A percentile compares a stretch with the other conserved stretches of the same genome.
These are phyloP conservation scores for Tryphoninae sp. DNA, from an alignment of 2,888 invertebrate genomes.

Conservation along the genomic window DNA sequence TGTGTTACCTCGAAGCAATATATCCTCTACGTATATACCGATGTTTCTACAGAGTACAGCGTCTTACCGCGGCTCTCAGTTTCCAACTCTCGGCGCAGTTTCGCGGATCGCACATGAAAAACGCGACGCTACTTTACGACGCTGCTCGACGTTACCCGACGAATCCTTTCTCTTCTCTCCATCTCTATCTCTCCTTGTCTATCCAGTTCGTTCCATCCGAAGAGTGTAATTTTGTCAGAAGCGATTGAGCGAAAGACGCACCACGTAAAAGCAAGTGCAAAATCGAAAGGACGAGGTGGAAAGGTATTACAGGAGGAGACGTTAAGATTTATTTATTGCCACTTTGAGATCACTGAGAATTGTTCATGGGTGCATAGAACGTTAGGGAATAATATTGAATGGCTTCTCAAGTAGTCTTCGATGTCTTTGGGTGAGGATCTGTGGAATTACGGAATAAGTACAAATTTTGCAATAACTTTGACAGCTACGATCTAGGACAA, in stretches of 20 bases:
- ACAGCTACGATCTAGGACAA: too few relatives aligned
- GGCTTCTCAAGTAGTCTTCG: too few relatives aligned
- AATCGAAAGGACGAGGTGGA: constrained; percentile 24
- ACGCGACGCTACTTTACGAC: constrained; percentile 51
- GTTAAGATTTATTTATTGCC: constrained; percentile 36
- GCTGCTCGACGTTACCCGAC: constrained; percentile 38
- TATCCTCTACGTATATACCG: background rate
- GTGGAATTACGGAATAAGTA: too few relatives aligned
- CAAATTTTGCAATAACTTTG: too few relatives aligned
- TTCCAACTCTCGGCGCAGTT: constrained; percentile 40
- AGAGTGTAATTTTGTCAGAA: constrained; percentile 55
- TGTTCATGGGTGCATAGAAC: constrained; percentile 25
- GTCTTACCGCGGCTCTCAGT: constrained; percentile 32
- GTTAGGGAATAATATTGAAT: background rate
- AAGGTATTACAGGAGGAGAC: constrained; percentile 6
- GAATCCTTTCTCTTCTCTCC: too few relatives aligned
- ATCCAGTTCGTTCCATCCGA: background rate
- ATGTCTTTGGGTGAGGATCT: too few relatives aligned
- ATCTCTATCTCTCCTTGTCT: too few relatives aligned
- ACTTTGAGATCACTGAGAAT: constrained; percentile 29
- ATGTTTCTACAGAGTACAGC: constrained; percentile 48
- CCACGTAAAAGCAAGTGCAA: constrained; percentile 41
- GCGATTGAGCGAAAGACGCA: background rate
- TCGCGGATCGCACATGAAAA: constrained; percentile 11
- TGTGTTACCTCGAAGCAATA: constrained; percentile 30